A percentile compares a stretch with the other conserved stretches of the same genome.
phyloP scores from a whole-genome alignment of 2,113 vertebrate genomes.

The Cyprinodon brontotheroides region DNA sequence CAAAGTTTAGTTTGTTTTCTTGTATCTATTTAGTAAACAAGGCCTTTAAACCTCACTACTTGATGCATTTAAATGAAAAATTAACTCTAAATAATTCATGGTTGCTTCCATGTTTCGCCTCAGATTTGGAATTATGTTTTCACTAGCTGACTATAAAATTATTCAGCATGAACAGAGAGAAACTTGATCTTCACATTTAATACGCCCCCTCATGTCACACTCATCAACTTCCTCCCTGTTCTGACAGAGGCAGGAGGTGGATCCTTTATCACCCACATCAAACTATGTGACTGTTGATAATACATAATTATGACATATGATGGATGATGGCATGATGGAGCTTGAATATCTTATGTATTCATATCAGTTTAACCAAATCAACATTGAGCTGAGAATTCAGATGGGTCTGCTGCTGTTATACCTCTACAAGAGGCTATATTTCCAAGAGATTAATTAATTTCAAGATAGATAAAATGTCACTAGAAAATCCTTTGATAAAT shows the following conservation, averaged over 20 bases:
- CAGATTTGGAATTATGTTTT: neutral
- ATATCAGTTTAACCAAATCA: conserved; percentile 64
- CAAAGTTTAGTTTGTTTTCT: neutral
- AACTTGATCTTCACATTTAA: conserved; percentile 24
- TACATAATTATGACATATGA: conserved; percentile 73
- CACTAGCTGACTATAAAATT: neutral
- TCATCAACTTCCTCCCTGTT: conserved; percentile 5
- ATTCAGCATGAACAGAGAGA: conserved; percentile 6
- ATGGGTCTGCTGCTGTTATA: conserved; percentile 15
- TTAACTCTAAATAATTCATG: conserved; percentile 5
- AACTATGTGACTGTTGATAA: conserved; percentile 50
- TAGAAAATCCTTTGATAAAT: neutral
- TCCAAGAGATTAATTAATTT: conserved; percentile 26
- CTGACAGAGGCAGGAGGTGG: conserved; percentile 17
- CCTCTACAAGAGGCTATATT: conserved; percentile 22
- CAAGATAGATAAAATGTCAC: conserved; percentile 37
- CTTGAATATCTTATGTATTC: conserved; percentile 60
- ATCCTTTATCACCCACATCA: conserved; percentile 58
- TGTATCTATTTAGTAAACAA: neutral
- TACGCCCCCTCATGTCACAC: conserved; percentile 10
- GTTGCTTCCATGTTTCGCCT: neutral
- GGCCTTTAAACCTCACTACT: neutral
- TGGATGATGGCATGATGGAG: conserved; percentile 56
- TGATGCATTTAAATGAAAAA: neutral
- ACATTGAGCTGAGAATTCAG: conserved; percentile 31